Base-by-base conservation (phyloP, 2,797 vertebrate genomes). In the Centropyge bicolor region DNA sequence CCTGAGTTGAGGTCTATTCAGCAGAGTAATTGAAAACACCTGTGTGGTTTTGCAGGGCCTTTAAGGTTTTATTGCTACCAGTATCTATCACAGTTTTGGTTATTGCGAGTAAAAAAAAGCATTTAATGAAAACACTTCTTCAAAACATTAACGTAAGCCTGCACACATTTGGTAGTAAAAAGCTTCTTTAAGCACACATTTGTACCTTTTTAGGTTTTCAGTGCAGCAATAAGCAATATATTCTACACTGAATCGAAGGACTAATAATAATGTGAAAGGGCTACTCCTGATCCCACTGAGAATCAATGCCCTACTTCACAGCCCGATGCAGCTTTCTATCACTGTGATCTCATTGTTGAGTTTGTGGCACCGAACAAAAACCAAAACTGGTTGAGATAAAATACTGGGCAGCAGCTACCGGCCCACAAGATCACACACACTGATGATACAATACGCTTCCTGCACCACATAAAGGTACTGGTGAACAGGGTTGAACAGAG, bases 251-350 rank as follows among this genome's bases (percentile, higher is more conserved):
- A 67, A 54, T 36, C 0, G 10, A 63, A 63, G 8, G 1, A 61
- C 60, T 68, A 61, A 65, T 72, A 49, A 66, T 41, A 46, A 66
- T 81, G 17, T 70, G 49, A 73, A 76, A 74, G 59, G 56, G 57
- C 51, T 68, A 7, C 65, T 70, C 20, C 8, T 24, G 38, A 31
- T 69, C 64, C 76, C 65, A 27, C 45, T 41, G 68, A 71, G 57
- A 72, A 17, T 51, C 45, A 55, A 1, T 49, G 66, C 6, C 67
- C 61, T 80, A 52, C 36, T 79, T 84, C 40, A 40, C 45, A 57
- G 45, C 59, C 14, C 27, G 45, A 5, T 57, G 48, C 59, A 45
- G 36, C 45, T 59, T 55, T 72, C 61, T 57, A 10, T 69, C 40
- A 60, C 19, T 36, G 2, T 52, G 14, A 59, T 43, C 49, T 55